phyloP scores from a whole-genome alignment of 2,888 invertebrate species.

The Chrysolina americana region DNA sequence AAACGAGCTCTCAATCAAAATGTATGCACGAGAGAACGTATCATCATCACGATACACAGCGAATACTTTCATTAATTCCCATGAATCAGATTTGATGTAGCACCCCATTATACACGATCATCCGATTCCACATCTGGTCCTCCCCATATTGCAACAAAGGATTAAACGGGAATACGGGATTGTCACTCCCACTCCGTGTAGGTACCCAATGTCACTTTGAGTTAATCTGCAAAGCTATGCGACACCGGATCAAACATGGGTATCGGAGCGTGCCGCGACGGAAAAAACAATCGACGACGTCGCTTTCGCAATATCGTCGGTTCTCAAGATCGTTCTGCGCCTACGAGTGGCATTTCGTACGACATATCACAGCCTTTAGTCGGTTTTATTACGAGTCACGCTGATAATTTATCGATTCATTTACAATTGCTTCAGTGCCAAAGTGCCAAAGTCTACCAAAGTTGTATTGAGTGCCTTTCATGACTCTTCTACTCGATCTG shows the following conservation, averaged over 20 bases:
- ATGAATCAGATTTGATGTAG: slow-evolving; percentile 11
- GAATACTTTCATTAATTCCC: slow-evolving; percentile 11
- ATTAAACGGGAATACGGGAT: slow-evolving; percentile 41
- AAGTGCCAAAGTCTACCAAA: neutral
- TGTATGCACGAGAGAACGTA: neutral
- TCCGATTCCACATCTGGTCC: slow-evolving; percentile 36
- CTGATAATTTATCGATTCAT: neutral
- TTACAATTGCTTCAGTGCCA: neutral
- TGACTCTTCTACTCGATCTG: too few relatives aligned
- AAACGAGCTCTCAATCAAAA: neutral
- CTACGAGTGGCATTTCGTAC: slow-evolving; percentile 18
- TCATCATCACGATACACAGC: neutral
- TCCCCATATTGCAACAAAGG: slow-evolving; percentile 35
- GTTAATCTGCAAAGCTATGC: slow-evolving; percentile 43
- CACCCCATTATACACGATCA: slow-evolving; percentile 17
- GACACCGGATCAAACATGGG: slow-evolving; percentile 39
- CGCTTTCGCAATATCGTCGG: slow-evolving; percentile 24
- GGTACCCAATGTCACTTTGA: slow-evolving; percentile 40
- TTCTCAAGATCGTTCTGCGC: slow-evolving; percentile 26
- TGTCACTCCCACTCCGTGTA: slow-evolving; percentile 47
- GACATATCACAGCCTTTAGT: slow-evolving; percentile 7
- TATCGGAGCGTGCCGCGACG: slow-evolving; percentile 29
- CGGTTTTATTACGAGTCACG: neutral
- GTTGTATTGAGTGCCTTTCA: too few relatives aligned
- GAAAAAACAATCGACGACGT: slow-evolving; percentile 33